Percentiles rank a stretch among this genome's conserved stretches.
phyloP scores from a whole-genome alignment of 2,113 vertebrate species.

The Vidua macroura region DNA sequence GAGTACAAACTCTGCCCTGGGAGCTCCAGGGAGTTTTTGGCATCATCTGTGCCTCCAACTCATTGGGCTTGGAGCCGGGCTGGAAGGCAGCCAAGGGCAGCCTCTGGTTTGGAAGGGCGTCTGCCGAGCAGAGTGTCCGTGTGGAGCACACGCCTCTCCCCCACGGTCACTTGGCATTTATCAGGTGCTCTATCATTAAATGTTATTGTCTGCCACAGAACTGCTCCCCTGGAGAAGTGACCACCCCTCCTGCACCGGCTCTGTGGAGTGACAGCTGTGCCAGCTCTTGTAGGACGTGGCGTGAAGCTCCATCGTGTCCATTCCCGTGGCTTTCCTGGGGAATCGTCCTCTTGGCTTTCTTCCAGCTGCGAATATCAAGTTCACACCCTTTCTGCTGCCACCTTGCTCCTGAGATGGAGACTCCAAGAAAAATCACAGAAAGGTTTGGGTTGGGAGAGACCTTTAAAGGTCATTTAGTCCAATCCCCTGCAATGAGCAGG shows the following conservation, averaged over 20 bases:
- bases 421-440: background rate
- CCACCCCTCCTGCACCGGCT: background rate
- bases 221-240: background rate
- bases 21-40: constrained; percentile 73
- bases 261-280: rapidly evolving
- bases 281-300: rapidly evolving
- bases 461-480: background rate
- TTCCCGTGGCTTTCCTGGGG: background rate
- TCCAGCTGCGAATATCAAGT: background rate
- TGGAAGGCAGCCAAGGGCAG: constrained; percentile 68
- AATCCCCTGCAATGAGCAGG: background rate
- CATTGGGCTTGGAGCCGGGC: constrained; percentile 60
- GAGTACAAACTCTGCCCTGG: constrained; percentile 57
- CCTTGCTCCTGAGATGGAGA: background rate
- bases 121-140: background rate
- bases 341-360: background rate
- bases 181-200: background rate
- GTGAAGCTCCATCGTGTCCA: rapidly evolving
- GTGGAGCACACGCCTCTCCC: constrained; percentile 2
- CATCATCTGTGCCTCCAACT: constrained; percentile 67
- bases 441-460: background rate
- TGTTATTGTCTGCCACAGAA: background rate
- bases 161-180: background rate
- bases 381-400: background rate
- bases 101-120: constrained; percentile 32